A percentile compares a stretch with the other conserved stretches of the same genome.
phyloP scores from a whole-genome alignment of 1,140 invertebrate species.

The Choristoneura fumiferana region DNA sequence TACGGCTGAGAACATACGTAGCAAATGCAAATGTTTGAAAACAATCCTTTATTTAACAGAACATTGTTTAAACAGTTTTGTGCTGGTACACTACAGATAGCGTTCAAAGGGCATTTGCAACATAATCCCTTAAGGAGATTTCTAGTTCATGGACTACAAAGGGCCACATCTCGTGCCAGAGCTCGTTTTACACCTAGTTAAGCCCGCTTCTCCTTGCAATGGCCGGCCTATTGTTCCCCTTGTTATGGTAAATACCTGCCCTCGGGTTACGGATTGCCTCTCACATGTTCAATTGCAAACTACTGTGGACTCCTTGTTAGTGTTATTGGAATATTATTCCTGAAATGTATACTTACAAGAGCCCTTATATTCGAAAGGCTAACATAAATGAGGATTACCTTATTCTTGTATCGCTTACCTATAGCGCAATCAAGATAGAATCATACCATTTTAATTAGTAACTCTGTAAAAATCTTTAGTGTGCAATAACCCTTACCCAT shows the following conservation, averaged over 20 bases:
- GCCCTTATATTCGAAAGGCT: no score
- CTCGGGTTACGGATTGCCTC: conserved; percentile 28
- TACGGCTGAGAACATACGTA: background rate
- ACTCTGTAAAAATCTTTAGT: no score
- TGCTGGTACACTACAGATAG: background rate
- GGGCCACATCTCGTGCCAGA: conserved; percentile 25
- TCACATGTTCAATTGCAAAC: conserved; percentile 26
- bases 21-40: background rate
- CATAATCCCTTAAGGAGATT: conserved; percentile 26
- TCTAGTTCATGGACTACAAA: conserved; percentile 30
- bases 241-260: conserved; percentile 61
- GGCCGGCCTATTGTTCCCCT: conserved; percentile 45
- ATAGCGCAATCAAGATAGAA: no score
- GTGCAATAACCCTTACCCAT: no score
- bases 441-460: no score
- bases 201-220: conserved; percentile 31
- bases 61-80: background rate
- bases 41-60: conserved; percentile 2
- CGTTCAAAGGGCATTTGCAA: conserved; percentile 16
- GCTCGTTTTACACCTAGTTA: conserved; percentile 50
- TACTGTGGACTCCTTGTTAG: conserved; percentile 27
- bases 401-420: no score
- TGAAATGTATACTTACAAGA: no score
- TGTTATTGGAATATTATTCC: conserved; percentile 39
- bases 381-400: no score